Conservation (phyloP, 2,113 vertebrate genomes). For the Scomber colias region DNA sequence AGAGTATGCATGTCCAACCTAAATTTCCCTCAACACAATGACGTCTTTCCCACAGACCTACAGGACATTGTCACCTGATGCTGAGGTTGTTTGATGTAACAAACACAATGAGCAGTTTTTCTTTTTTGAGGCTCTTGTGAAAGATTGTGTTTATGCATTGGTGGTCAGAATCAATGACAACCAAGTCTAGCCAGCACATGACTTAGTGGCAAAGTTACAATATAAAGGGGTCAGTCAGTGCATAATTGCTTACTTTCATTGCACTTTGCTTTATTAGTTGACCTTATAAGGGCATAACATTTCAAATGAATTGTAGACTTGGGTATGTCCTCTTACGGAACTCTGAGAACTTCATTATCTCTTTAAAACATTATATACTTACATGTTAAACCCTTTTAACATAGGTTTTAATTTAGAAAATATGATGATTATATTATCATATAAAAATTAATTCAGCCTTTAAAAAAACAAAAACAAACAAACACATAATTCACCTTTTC, state of each 20-base stretch:
- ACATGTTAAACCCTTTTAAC: too few relatives aligned
- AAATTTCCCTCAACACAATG: not conserved
- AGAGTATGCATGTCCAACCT: not conserved
- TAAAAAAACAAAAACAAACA: too few relatives aligned
- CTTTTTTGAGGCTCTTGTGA: not conserved
- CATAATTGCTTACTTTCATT: not conserved
- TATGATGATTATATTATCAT: too few relatives aligned
- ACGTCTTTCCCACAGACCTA: not conserved
- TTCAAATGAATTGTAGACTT: not conserved
- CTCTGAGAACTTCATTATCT: not conserved
- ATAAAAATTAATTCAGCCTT: too few relatives aligned
- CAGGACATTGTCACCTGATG: not conserved
- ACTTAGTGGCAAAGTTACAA: not conserved
- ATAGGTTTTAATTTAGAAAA: too few relatives aligned
- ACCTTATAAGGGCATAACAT: not conserved
- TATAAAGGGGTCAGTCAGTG: constrained; percentile 3
- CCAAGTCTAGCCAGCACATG: not conserved
- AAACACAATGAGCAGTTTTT: constrained; percentile 24
- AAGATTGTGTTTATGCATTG: constrained; percentile 4
- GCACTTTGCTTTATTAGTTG: not conserved
- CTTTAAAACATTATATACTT: not conserved
- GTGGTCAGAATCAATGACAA: not conserved
- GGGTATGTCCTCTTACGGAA: too few relatives aligned
- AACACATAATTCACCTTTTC: too few relatives aligned
- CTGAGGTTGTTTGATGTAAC: not conserved